Conservation (phyloP, 2,113 vertebrate genomes). For the Scomber scombrus region DNA sequence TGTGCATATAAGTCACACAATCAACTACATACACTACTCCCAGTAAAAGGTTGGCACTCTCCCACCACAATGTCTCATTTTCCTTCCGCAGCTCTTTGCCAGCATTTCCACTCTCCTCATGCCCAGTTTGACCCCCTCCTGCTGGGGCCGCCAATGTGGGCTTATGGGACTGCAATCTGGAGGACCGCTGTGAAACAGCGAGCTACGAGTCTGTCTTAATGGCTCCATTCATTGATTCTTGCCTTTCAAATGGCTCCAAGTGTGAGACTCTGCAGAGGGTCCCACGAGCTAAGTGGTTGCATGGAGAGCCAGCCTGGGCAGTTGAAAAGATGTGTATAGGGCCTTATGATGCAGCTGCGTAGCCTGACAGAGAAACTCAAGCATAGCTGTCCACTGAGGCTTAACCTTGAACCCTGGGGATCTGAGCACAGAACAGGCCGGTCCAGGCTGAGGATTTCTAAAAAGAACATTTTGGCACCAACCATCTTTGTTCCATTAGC, state of each 20-base stretch:
- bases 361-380: slow-evolving; percentile 21
- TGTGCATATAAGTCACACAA: slow-evolving; percentile 7
- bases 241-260: slow-evolving; percentile 52
- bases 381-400: slow-evolving; percentile 45
- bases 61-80: slow-evolving; percentile 45
- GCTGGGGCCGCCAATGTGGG: slow-evolving; percentile 44
- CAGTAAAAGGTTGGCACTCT: slow-evolving; percentile 45
- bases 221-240: slow-evolving; percentile 67
- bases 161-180: slow-evolving; percentile 21
- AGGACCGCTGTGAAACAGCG: slow-evolving; percentile 36
- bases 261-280: slow-evolving; percentile 47
- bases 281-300: slow-evolving; percentile 37
- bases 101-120: slow-evolving; percentile 31
- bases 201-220: slow-evolving; percentile 54
- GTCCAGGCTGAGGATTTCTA: slow-evolving; percentile 14
- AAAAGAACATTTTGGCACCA: slow-evolving; percentile 37
- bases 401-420: slow-evolving; percentile 33
- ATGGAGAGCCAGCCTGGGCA: slow-evolving; percentile 21
- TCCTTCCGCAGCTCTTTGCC: slow-evolving; percentile 32
- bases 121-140: slow-evolving; percentile 58
- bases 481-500: slow-evolving; percentile 42
- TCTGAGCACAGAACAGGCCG: slow-evolving; percentile 23
- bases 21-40: neutral
- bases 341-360: slow-evolving; percentile 24
- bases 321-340: slow-evolving; percentile 53